Base-by-base conservation (phyloP, 2,888 invertebrate species). In the Trichacis sp. region DNA sequence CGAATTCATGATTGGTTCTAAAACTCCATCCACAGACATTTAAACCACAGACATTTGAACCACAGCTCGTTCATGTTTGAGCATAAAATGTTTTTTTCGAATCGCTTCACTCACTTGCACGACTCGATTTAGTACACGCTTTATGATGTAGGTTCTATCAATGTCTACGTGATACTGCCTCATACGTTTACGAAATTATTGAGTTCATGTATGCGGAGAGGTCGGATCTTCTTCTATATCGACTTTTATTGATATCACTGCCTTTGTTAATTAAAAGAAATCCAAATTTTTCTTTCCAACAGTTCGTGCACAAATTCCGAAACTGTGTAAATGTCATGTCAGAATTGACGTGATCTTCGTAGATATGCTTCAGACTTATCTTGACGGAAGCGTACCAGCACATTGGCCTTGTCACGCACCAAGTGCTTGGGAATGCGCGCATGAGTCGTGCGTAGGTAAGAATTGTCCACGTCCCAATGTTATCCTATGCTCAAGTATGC, bases 381-480 rank as follows among this genome's bases (percentile, higher is more conserved):
- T 29, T 64, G 58, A 12, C 40, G 30, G 33, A 64, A 58, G 5
- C 47, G 20, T 17, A 56, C 33, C 5, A 53, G 6, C 14, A 54
- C 38, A 45, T 60, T 54, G 1, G 40, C 40, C 29, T 50, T 52
- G 29, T 62, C 52, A 5, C 50, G 50, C 47, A 56, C 48, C 19
- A 57, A 33, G 18, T 51, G 62, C 33, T 69, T 57, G 8, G 64
- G 50, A 1, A 59, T 54, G 8, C 46, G 67, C 1, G 63, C 48
- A 49, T 67, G 73, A 52, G 73, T 83, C 76, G 70, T 68, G 57
- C 55, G 53, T 0, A 67, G 14, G 75, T 80, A 83, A 57, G n/a
- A n/a, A n/a, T n/a, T n/a, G 55, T 83, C 82, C 11, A 83, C 72
- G 18, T 52, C 48, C 14, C 54, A 53, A 42, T 76, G 72, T 47